Evolutionary conservation across 37 sponge, comb jelly and placozoan species (phyloP), one percentile per base, ranked within the genome.

Genomic region (Mnemiopsis leidyi): DNA sequence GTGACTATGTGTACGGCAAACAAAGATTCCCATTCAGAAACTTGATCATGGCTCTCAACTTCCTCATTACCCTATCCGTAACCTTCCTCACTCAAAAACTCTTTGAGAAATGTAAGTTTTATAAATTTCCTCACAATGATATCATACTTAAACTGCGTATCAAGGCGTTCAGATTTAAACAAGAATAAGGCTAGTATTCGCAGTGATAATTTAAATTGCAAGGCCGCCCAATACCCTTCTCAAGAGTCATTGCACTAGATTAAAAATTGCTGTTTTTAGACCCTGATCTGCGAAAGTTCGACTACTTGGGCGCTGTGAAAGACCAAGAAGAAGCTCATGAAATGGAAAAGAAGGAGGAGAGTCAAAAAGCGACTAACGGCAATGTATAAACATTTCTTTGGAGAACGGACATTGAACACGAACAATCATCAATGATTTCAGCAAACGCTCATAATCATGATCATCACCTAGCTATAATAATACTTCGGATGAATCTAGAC

Each of bases 1-100:
- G 90, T 20, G 25, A 23, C 61, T 0, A 28, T 28, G 24, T 5
- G 40, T 85, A 85, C 61, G 90, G 90, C n/a, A 39, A 85, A 28
- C 90, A 85, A 28, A 38, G 90, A 28, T 85, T 85, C 90, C 90
- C 90, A 1, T 85, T 85, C 90, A 1, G 90, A 26, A 40, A 40
- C 61, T 29, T 85, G 90, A 36, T 35, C 61, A 85, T 85, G 90
- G 48, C 29, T n/a, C 32, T 85, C 40, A 85, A 85, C 48, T 40
- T 85, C 61, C 39, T 85, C n/a, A 32, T 38, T 5, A 85, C 90
- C 61, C 61, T 85, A 13, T 16, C 30, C 7, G 90, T 85, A 1
- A 40, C 90, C 1, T 85, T 29, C 39, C 38, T 37, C 0, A n/a
- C 90, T 5, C 90, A 40, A 39, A 28, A 40, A 26, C 61, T 85